Evolutionary conservation across 2,113 vertebrate species (phyloP).

Genomic region (Zapus hudsonius): DNA sequence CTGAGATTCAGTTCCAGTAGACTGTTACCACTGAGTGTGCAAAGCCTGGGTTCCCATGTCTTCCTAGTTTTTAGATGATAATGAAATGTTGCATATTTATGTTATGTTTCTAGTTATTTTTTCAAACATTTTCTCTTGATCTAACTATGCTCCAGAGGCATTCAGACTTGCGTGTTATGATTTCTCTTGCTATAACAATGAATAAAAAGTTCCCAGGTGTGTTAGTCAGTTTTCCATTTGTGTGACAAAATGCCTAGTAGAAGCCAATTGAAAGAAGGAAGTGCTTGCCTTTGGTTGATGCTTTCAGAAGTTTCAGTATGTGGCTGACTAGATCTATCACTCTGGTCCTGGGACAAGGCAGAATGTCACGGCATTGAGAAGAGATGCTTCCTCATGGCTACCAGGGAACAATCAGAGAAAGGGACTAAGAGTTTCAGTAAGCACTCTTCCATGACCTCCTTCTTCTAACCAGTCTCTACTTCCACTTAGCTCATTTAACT

Average conservation of each 20-base stretch:
- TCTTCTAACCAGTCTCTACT: background rate
- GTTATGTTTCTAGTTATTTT: background rate
- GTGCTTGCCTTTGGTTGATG: background rate
- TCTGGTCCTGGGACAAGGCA: background rate
- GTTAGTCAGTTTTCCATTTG: background rate
- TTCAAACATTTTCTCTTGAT: background rate
- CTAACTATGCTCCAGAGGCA: background rate
- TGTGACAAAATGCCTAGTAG: background rate
- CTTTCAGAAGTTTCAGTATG: background rate
- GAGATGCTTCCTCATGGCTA: background rate
- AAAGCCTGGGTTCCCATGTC: background rate
- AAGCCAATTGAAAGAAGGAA: background rate
- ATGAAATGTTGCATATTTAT: background rate
- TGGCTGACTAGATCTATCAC: background rate
- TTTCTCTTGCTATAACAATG: background rate
- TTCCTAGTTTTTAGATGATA: slow-evolving; percentile 28
- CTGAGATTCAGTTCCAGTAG: background rate
- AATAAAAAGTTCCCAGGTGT: background rate
- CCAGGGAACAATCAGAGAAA: background rate
- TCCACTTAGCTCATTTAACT: background rate
- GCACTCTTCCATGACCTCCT: background rate
- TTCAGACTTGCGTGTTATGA: background rate
- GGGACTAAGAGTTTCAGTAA: background rate
- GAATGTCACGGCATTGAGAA: background rate
- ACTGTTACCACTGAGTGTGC: background rate